These are phyloP conservation scores for Taeniopygia guttata DNA, from an alignment of 2,797 vertebrate species.

Conservation along the genomic window DNA sequence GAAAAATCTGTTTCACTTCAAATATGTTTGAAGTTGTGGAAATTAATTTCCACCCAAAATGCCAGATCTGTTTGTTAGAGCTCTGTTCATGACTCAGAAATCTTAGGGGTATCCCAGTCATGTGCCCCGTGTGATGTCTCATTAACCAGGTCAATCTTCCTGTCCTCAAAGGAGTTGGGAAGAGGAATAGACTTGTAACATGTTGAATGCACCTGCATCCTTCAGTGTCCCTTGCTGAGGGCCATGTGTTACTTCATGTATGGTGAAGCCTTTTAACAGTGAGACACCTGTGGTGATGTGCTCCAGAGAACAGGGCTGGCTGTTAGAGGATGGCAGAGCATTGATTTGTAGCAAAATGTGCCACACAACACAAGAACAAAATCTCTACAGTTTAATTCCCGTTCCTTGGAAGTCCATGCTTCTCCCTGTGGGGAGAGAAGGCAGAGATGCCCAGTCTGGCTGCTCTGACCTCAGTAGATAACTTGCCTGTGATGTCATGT, in stretches of 20 bases:
- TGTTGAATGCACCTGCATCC: not conserved
- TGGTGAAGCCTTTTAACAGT: not conserved
- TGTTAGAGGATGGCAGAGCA: not conserved
- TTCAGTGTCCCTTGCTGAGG: not conserved
- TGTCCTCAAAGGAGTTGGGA: not conserved
- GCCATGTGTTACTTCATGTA: rapidly evolving
- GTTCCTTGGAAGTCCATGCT: not conserved
- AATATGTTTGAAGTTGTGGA: not conserved
- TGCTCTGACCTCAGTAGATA: conserved; percentile 58
- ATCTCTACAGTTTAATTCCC: not conserved
- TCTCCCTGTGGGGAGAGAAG: not conserved
- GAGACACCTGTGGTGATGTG: not conserved
- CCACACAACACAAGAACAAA: not conserved
- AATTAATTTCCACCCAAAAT: not conserved
- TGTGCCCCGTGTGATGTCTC: not conserved
- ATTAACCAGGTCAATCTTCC: not conserved
- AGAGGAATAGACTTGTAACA: not conserved
- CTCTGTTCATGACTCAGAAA: not conserved
- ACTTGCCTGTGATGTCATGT: conserved; percentile 66
- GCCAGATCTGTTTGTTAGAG: not conserved
- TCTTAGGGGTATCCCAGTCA: not conserved
- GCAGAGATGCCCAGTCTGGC: not conserved
- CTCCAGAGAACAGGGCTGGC: not conserved
- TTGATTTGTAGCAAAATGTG: not conserved
- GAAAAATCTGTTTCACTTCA: not conserved